phyloP scores from a whole-genome alignment of 2,797 vertebrate species.

The Characodon lateralis region DNA sequence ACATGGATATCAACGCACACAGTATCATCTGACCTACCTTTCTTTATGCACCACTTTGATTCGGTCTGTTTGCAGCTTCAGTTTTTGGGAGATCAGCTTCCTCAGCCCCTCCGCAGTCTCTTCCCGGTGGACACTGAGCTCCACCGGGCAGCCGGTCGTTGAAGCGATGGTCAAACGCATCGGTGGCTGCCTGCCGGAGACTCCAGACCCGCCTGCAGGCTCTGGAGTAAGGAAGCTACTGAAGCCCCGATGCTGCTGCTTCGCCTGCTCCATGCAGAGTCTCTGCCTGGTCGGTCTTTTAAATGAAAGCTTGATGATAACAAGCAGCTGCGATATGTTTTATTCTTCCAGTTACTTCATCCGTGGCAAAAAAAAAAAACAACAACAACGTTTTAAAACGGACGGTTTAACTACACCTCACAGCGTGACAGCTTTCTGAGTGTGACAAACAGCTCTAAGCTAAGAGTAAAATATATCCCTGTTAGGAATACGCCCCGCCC shows the following conservation, averaged over 20 bases:
- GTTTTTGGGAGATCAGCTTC: constrained; percentile 84
- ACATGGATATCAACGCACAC: fast-evolving
- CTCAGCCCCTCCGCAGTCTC: constrained; percentile 92
- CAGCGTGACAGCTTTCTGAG: constrained; percentile 3
- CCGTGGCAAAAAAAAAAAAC: neutral
- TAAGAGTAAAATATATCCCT: constrained; percentile 54
- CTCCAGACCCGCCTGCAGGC: constrained; percentile 31
- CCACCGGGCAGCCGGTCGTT: constrained; percentile 89
- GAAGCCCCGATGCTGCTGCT: constrained; percentile 53
- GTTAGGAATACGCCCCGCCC: constrained; percentile 60
- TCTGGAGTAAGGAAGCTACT: constrained; percentile 74
- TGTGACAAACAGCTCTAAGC: constrained; percentile 36
- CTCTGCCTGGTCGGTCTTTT: neutral
- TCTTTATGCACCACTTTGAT: constrained; percentile 89
- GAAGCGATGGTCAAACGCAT: constrained; percentile 87
- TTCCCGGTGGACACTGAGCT: constrained; percentile 84
- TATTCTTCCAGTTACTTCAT: neutral
- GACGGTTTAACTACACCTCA: too few species aligned
- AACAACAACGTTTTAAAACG: neutral
- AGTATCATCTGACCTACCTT: constrained; percentile 80
- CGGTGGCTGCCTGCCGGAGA: constrained; percentile 72
- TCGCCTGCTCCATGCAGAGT: constrained; percentile 81
- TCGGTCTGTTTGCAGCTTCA: constrained; percentile 87
- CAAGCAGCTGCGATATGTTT: neutral
- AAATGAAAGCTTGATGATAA: constrained; percentile 5